Conservation (phyloP, 2,113 vertebrate species). For the Accipiter virgatus region DNA sequence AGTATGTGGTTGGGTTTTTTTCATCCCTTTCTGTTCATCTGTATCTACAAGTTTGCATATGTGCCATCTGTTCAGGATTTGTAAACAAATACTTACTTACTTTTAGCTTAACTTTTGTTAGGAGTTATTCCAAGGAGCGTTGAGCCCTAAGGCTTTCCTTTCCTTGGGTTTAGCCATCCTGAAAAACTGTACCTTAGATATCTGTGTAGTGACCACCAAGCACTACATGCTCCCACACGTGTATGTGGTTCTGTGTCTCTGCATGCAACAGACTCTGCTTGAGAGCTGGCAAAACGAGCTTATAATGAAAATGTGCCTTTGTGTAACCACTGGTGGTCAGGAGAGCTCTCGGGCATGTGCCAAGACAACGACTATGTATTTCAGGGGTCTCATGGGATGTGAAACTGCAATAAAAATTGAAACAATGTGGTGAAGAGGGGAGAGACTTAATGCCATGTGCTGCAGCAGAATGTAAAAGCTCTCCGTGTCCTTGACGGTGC, state of each 20-base stretch:
- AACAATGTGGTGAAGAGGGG: background rate
- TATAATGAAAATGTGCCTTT: background rate
- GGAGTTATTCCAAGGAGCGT: background rate
- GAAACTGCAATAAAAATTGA: background rate
- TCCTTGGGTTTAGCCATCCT: background rate
- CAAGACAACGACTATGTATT: background rate
- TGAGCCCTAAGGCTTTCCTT: background rate
- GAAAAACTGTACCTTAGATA: background rate
- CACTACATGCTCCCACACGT: fast-evolving
- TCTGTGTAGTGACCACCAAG: background rate
- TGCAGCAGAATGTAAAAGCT: background rate
- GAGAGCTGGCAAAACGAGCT: background rate
- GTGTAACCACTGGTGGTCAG: background rate
- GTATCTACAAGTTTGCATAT: background rate
- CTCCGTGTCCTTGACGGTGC: background rate
- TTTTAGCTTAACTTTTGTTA: background rate
- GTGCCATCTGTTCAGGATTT: conserved; percentile 10
- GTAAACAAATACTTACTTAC: background rate
- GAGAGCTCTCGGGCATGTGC: background rate
- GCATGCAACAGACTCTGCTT: background rate
- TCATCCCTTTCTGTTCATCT: background rate
- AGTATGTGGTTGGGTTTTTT: background rate
- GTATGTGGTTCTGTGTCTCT: background rate
- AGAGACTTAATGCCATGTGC: background rate
- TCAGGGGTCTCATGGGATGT: background rate